These are phyloP conservation scores for Chloroclysta siterata DNA, from an alignment of 2,888 invertebrate species.

Conservation along the genomic window DNA sequence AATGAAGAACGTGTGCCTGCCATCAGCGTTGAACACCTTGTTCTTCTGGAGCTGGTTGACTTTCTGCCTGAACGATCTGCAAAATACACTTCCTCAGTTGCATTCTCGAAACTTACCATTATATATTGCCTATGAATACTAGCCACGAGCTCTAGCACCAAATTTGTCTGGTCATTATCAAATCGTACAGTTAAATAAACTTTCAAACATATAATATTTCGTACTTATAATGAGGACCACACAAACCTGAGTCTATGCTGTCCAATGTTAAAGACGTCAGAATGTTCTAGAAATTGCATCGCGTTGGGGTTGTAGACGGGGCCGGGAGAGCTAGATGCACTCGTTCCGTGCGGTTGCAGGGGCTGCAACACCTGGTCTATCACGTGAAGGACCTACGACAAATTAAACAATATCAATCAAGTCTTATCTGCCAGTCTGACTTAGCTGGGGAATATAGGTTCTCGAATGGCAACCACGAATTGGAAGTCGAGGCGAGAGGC, in stretches of 20 bases:
- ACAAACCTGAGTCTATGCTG: conserved; percentile 89
- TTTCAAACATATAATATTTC: too few relatives aligned
- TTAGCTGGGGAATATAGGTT: too few relatives aligned
- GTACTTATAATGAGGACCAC: neutral
- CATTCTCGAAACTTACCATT: neutral
- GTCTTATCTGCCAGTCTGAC: neutral
- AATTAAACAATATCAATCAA: neutral
- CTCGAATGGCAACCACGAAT: too few relatives aligned
- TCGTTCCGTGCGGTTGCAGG: conserved; percentile 86
- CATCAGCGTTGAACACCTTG: conserved; percentile 90
- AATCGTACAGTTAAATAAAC: neutral
- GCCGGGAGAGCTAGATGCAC: conserved; percentile 84
- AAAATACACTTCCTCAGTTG: conserved; percentile 41
- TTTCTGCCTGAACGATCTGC: conserved; percentile 90
- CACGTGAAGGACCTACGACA: conserved; percentile 91
- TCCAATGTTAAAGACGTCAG: conserved; percentile 90
- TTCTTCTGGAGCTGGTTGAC: conserved; percentile 89
- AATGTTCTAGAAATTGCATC: conserved; percentile 90
- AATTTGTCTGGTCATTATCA: neutral
- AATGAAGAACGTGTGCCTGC: conserved; percentile 94
- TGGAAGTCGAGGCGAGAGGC: too few relatives aligned
- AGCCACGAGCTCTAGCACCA: neutral
- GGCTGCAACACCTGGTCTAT: conserved; percentile 95
- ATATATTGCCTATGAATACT: too few relatives aligned
- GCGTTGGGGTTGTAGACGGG: conserved; percentile 92